Conservation (phyloP, 2,888 invertebrate species). For the Eilema griseolum region DNA sequence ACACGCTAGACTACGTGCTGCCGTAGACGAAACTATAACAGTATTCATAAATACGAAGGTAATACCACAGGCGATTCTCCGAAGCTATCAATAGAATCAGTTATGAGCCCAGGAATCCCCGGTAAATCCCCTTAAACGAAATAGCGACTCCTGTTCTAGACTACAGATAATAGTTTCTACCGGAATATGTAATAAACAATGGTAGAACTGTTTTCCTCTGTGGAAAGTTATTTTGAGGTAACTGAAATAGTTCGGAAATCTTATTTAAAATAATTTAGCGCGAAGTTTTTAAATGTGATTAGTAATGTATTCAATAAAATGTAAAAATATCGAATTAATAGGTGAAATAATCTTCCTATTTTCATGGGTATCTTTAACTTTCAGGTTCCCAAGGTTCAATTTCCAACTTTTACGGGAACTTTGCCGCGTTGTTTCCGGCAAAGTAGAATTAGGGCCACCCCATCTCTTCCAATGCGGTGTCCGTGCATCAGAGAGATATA, state of each 20-base stretch:
- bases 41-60: conserved; percentile 43
- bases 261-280: background rate
- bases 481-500: no score
- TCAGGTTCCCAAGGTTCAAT: no score
- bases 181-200: conserved; percentile 47
- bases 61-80: conserved; percentile 43
- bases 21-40: conserved; percentile 33
- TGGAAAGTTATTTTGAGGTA: conserved; percentile 10
- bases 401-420: no score
- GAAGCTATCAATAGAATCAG: conserved; percentile 58
- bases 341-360: no score
- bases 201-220: conserved; percentile 15
- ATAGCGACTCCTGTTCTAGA: conserved; percentile 48
- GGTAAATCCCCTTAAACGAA: conserved; percentile 67
- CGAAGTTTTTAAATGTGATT: no score
- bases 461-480: no score
- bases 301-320: no score
- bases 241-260: background rate
- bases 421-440: no score
- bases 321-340: no score
- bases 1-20: conserved; percentile 7
- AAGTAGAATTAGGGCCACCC: no score
- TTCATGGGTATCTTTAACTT: no score
- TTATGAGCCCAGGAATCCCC: conserved; percentile 60
- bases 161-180: conserved; percentile 53